Conservation (phyloP, 1,140 invertebrate genomes). For the Drosophila bipectinata region DNA sequence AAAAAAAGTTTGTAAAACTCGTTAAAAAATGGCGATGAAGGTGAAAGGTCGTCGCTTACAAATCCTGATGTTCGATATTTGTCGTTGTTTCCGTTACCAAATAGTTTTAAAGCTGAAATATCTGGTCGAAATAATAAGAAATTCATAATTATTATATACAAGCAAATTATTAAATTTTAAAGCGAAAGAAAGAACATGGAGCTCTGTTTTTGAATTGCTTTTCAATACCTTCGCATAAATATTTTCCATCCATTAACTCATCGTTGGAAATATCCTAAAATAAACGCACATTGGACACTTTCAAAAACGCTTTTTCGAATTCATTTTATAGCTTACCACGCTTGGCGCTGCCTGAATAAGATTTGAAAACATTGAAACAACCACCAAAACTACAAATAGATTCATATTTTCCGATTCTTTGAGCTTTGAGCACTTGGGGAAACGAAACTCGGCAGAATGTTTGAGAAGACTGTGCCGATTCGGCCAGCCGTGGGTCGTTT, state of each 20-base stretch:
- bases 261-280: conserved; percentile 46
- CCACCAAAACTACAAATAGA: conserved; percentile 34
- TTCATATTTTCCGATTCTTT: conserved; percentile 37
- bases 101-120: conserved; percentile 49
- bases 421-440: conserved; percentile 10
- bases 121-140: conserved; percentile 57
- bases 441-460: conserved; percentile 28
- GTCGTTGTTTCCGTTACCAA: conserved; percentile 44
- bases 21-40: conserved; percentile 33
- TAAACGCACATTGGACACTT: not conserved
- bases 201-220: not conserved
- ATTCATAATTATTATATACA: conserved; percentile 26
- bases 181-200: not conserved
- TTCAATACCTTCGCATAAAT: conserved; percentile 46
- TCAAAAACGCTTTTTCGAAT: not conserved
- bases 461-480: conserved; percentile 35
- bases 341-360: conserved; percentile 34
- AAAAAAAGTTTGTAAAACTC: conserved; percentile 51
- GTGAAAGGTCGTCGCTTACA: conserved; percentile 35
- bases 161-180: conserved; percentile 9
- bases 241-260: conserved; percentile 51
- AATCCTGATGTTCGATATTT: conserved; percentile 25
- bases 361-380: conserved; percentile 31
- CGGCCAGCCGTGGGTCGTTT: conserved; percentile 24
- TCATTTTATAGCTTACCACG: conserved; percentile 23